Evolutionary conservation across 2,888 invertebrate genomes (phyloP), one percentile per base, ranked within the genome.

Genomic region (Automeris io): DNA sequence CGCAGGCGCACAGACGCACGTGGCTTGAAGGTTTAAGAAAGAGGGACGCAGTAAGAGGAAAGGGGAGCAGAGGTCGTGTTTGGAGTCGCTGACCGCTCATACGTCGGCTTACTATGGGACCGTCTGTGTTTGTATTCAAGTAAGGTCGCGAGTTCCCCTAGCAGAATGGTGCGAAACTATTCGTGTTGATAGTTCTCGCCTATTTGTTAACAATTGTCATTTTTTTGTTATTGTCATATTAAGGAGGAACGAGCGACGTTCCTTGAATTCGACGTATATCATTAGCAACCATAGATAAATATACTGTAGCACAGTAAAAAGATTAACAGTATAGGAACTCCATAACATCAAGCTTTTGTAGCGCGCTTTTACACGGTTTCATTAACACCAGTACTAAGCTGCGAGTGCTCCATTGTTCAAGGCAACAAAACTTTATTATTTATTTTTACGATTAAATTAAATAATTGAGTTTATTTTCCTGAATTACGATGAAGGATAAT

Each of bases 1-100:
- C 62, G 62, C 51, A 42, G 43, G 51, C 50, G 61, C 60, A 52
- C 47, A 25, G 41, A 42, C 66, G 66, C 72, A 69, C 72, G 73
- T 71, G 71, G 64, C 55, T 49, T 50, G 60, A 48, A 51, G 54
- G 54, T 56, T 53, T 49, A 51, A 46, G 47, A 49, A 47, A 41
- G 31, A 53, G 51, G 47, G 48, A 47, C n/a, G n/a, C n/a, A n/a
- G n/a, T n/a, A 43, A 43, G 49, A 44, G 46, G 47, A 45, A 44
- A 43, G 51, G 42, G 49, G 47, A 51, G 40, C 45, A 41, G 43
- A 44, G 52, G 45, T 47, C 49, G 46, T 37, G 45, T 41, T 54
- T 46, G 70, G 73, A 74, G 82, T 80, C 82, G 76, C 58, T 81
- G 82, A 82, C 83, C 83, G 80, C 70, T 50, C 61, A 59, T 61